Evolutionary conservation across 2,113 vertebrate species (phyloP).

Genomic region (Notechis scutatus): DNA sequence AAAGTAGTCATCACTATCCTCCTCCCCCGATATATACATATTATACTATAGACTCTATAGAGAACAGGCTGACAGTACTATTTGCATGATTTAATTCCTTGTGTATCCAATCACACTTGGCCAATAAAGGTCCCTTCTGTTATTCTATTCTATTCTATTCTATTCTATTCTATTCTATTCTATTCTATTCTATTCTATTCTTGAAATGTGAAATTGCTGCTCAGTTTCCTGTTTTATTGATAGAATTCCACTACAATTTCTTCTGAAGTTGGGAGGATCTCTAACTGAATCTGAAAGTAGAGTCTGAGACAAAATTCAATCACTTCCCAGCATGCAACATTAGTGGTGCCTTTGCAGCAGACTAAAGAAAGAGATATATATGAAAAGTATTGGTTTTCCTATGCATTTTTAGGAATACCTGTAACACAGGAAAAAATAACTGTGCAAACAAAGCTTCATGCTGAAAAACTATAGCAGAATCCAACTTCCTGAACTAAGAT

Average conservation of each 20-base stretch:
- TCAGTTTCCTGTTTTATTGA: constrained; percentile 4
- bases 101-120: background rate
- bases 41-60: background rate
- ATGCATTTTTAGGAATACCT: background rate
- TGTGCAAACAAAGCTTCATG: background rate
- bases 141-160: background rate
- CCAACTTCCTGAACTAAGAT: background rate
- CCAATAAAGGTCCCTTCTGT: background rate
- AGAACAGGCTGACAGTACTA: background rate
- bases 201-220: background rate
- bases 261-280: constrained; percentile 32
- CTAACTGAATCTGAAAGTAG: constrained; percentile 32
- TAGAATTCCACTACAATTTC: background rate
- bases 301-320: constrained; percentile 23
- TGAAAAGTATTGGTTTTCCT: background rate
- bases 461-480: background rate
- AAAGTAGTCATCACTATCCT: background rate
- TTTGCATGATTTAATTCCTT: background rate
- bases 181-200: no score
- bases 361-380: constrained; percentile 4
- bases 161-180: no score
- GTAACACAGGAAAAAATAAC: background rate
- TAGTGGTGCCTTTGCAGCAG: constrained; percentile 17
- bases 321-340: background rate
- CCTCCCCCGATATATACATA: background rate